These are phyloP conservation scores for Merodon equestris DNA, from an alignment of 2,888 invertebrate genomes.

Conservation along the genomic window DNA sequence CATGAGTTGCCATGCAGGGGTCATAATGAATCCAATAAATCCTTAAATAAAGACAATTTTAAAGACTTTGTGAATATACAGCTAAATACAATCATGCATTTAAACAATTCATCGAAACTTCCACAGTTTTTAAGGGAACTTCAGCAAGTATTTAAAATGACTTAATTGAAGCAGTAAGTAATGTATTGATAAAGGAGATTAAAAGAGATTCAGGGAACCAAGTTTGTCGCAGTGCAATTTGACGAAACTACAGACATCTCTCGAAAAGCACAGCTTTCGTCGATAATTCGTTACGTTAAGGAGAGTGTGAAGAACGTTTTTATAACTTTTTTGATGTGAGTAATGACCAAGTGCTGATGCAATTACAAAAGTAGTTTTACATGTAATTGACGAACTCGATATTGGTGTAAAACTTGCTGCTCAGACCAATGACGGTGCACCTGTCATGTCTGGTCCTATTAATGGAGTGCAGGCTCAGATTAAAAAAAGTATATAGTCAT, in stretches of 20 bases:
- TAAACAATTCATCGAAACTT: slow-evolving; percentile 33
- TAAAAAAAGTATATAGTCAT: slow-evolving; percentile 29
- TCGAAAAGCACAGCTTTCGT: too few relatives aligned
- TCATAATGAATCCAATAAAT: slow-evolving; percentile 37
- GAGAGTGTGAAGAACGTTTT: too few relatives aligned
- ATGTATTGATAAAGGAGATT: slow-evolving; percentile 28
- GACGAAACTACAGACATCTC: too few relatives aligned
- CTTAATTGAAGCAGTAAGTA: slow-evolving; percentile 42
- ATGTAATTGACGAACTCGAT: too few relatives aligned
- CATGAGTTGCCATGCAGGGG: slow-evolving; percentile 45
- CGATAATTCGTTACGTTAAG: too few relatives aligned
- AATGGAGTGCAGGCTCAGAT: slow-evolving; percentile 38
- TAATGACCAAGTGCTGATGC: too few relatives aligned
- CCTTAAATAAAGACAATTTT: slow-evolving; percentile 18
- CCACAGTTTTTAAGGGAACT: slow-evolving; percentile 31
- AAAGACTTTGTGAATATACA: slow-evolving; percentile 13
- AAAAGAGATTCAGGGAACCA: slow-evolving; percentile 26
- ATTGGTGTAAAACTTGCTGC: slow-evolving; percentile 37
- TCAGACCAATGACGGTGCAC: slow-evolving; percentile 16
- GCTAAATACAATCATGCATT: slow-evolving; percentile 8
- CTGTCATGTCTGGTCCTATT: slow-evolving; percentile 11
- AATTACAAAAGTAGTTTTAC: too few relatives aligned
- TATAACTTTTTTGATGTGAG: too few relatives aligned
- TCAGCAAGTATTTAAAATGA: slow-evolving; percentile 43
- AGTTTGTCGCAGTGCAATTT: slow-evolving; percentile 25